These are phyloP conservation scores for Pygoscelis adeliae DNA, from an alignment of 2,113 vertebrate genomes.

Conservation along the genomic window DNA sequence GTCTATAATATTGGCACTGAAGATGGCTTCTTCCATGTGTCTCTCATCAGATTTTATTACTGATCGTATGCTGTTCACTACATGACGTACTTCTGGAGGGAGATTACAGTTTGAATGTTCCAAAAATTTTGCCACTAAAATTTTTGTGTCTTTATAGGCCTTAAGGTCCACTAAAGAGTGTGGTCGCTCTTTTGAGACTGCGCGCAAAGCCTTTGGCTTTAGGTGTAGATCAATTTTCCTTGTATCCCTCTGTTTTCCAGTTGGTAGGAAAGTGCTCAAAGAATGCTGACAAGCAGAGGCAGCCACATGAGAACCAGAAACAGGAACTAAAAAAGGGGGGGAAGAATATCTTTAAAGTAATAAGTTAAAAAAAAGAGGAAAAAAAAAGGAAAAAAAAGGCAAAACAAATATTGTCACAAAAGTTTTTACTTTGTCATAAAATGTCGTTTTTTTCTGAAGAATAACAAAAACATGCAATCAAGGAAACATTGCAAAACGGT, in stretches of 20 bases:
- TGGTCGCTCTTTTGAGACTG: conserved; percentile 78
- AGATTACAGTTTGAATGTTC: conserved; percentile 90
- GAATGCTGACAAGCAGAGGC: conserved; percentile 65
- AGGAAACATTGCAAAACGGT: neutral
- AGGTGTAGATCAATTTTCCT: conserved; percentile 72
- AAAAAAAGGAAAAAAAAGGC: neutral
- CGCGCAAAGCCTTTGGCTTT: conserved; percentile 77
- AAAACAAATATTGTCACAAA: neutral
- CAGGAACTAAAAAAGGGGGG: conserved; percentile 68
- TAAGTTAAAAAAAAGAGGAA: neutral
- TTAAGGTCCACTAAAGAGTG: conserved; percentile 89
- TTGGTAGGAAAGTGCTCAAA: conserved; percentile 58
- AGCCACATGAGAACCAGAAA: conserved; percentile 61
- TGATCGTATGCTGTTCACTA: conserved; percentile 87
- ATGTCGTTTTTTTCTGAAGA: neutral
- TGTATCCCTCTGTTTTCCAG: conserved; percentile 73
- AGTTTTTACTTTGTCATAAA: neutral
- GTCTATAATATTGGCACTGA: conserved; percentile 87
- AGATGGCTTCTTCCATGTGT: conserved; percentile 91
- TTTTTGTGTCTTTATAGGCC: conserved; percentile 91
- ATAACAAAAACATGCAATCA: neutral
- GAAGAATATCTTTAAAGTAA: conserved; percentile 51
- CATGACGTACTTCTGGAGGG: conserved; percentile 88
- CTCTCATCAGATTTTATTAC: conserved; percentile 89
- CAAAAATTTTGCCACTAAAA: conserved; percentile 93